Evolutionary conservation across 53 echinoderm and acorn worm species (phyloP).

Genomic region (Holothuria leucospilota): DNA sequence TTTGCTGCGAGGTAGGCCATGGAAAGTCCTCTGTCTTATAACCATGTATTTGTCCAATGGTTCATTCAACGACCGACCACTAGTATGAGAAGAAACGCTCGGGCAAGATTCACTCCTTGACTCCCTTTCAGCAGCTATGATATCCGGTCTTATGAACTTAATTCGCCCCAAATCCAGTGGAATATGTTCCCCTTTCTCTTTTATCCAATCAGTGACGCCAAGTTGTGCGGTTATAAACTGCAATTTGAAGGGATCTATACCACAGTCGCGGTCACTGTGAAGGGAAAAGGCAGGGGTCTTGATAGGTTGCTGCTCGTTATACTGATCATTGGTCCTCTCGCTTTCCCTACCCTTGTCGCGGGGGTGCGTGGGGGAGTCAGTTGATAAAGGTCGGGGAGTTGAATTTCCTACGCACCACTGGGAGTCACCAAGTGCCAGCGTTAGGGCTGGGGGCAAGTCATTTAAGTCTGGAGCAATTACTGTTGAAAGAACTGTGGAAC

Average conservation of each 20-base stretch:
- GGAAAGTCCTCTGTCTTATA: conserved; percentile 87
- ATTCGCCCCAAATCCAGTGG: conserved; percentile 22
- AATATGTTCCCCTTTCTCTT: conserved; percentile 16
- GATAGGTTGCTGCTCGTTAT: background rate
- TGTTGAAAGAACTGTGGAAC: background rate
- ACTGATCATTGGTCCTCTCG: background rate
- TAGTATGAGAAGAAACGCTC: conserved; percentile 9
- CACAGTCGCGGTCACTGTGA: background rate
- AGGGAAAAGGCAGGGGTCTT: no score
- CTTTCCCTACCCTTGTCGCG: background rate
- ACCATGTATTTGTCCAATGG: conserved; percentile 92
- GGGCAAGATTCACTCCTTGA: conserved; percentile 26
- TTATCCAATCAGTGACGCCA: conserved; percentile 39
- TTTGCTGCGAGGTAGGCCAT: conserved; percentile 79
- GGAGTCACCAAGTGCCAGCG: background rate
- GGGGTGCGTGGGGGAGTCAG: background rate
- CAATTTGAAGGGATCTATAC: conserved; percentile 5
- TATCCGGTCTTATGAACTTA: conserved; percentile 17
- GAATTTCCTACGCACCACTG: conserved; percentile 20
- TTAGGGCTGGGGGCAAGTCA: background rate
- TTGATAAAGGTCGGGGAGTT: background rate
- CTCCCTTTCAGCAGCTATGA: conserved; percentile 13
- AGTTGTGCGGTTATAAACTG: conserved; percentile 23
- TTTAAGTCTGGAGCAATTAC: no score
- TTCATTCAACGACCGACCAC: conserved; percentile 80